phyloP scores from a whole-genome alignment of 2,888 invertebrate genomes.

The Drosophila atripex region DNA sequence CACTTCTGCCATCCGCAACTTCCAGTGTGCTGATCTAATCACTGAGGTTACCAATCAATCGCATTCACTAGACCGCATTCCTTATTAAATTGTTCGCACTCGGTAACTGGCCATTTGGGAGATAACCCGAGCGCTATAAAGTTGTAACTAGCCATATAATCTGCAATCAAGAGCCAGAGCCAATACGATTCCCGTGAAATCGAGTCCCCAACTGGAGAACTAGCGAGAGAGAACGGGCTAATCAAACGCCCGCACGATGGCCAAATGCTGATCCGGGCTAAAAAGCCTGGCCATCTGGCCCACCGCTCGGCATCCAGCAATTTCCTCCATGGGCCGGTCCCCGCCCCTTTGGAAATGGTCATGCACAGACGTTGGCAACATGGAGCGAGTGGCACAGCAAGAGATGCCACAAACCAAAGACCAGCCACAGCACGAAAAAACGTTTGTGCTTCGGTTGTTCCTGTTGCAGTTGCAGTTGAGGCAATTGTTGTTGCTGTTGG shows the following conservation, averaged over 20 bases:
- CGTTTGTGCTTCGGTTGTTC: constrained; percentile 67
- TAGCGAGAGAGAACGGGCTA: constrained; percentile 42
- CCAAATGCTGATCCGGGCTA: constrained; percentile 42
- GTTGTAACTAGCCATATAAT: constrained; percentile 68
- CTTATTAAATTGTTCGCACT: constrained; percentile 43
- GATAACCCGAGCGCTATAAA: constrained; percentile 65
- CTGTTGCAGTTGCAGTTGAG: constrained; percentile 25
- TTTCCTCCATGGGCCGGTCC: constrained; percentile 5
- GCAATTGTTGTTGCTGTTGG: constrained; percentile 17
- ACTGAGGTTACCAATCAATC: constrained; percentile 21
- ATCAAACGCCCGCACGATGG: constrained; percentile 75
- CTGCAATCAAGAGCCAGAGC: constrained; percentile 64
- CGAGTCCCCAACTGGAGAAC: constrained; percentile 4
- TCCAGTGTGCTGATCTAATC: constrained; percentile 19
- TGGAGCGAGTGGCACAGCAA: constrained; percentile 39
- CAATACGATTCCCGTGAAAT: constrained; percentile 25
- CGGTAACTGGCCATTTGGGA: constrained; percentile 37
- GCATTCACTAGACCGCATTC: constrained; percentile 29
- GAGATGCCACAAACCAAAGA: constrained; percentile 32
- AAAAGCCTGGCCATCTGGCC: constrained; percentile 5
- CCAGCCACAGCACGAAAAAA: constrained; percentile 71
- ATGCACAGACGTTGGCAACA: constrained; percentile 64
- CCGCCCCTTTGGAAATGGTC: constrained; percentile 58
- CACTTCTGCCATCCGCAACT: not conserved
- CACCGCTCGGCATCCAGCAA: not conserved